Conservation (phyloP, 2,113 vertebrate species). For the Ptilonorhynchus violaceus region DNA sequence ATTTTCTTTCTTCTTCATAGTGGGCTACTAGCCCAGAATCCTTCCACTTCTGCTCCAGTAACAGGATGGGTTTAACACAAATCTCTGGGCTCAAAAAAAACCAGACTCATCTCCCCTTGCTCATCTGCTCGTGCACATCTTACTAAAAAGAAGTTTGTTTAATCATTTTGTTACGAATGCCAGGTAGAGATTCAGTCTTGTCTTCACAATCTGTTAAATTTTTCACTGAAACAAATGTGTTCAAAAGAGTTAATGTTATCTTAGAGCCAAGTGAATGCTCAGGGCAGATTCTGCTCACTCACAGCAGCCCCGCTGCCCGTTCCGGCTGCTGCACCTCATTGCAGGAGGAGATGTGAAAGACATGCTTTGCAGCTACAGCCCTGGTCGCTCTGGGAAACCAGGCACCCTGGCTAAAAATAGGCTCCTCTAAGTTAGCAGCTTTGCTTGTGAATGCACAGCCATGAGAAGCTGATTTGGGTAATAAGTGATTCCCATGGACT, state of each 20-base stretch:
- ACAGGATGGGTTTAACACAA: neutral
- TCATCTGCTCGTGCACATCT: neutral
- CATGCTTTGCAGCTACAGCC: neutral
- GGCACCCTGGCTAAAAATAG: neutral
- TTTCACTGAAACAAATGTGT: neutral
- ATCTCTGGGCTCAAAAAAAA: neutral
- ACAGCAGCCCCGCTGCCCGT: neutral
- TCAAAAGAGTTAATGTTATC: neutral
- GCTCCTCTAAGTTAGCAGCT: neutral
- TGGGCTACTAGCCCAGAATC: neutral
- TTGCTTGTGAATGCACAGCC: neutral
- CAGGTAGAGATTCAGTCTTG: neutral
- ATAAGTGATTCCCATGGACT: neutral
- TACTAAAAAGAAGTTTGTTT: neutral
- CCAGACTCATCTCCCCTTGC: neutral
- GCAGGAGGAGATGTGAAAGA: neutral
- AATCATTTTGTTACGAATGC: neutral
- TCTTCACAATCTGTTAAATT: neutral
- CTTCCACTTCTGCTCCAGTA: neutral
- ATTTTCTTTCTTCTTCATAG: neutral
- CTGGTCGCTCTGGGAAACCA: slow-evolving; percentile 17
- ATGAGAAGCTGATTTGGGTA: neutral
- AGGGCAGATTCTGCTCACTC: neutral
- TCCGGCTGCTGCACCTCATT: neutral
- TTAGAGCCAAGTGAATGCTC: neutral